Evolutionary conservation across 1,140 invertebrate genomes (phyloP).

Genomic region (Aphidius gifuensis): DNA sequence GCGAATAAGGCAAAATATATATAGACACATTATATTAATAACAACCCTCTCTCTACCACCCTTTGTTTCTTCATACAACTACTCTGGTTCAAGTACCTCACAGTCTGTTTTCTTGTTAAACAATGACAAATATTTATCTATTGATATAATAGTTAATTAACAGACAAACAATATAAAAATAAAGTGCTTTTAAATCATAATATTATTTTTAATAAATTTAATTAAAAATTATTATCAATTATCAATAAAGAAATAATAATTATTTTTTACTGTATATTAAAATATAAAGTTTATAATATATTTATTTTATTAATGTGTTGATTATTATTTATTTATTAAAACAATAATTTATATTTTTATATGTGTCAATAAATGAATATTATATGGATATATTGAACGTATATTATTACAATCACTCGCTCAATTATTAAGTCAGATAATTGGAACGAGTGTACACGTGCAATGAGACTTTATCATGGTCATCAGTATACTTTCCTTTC

Average conservation of each 20-base stretch:
- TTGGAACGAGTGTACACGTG: constrained; percentile 18
- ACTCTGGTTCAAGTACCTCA: neutral
- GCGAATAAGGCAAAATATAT: too few species aligned
- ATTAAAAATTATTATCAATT: neutral
- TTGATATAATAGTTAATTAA: neutral
- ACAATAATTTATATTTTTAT: neutral
- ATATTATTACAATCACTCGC: constrained; percentile 13
- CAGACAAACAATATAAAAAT: too few species aligned
- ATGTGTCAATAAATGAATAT: constrained; percentile 19
- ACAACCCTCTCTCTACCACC: too few species aligned
- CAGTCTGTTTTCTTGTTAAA: neutral
- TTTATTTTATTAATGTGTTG: too few species aligned
- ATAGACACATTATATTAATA: too few species aligned
- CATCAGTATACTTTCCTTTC: constrained; percentile 21
- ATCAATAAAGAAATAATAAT: neutral
- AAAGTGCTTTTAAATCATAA: too few species aligned
- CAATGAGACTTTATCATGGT: constrained; percentile 21
- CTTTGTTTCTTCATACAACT: too few species aligned
- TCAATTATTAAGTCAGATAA: constrained; percentile 17
- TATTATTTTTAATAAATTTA: too few species aligned
- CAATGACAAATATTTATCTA: constrained; percentile 5
- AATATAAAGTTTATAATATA: neutral
- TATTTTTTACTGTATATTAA: neutral
- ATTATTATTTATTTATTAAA: too few species aligned
- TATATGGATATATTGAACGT: too few species aligned